These are phyloP conservation scores for Belgica antarctica DNA, from an alignment of 2,888 invertebrate genomes.

Conservation along the genomic window DNA sequence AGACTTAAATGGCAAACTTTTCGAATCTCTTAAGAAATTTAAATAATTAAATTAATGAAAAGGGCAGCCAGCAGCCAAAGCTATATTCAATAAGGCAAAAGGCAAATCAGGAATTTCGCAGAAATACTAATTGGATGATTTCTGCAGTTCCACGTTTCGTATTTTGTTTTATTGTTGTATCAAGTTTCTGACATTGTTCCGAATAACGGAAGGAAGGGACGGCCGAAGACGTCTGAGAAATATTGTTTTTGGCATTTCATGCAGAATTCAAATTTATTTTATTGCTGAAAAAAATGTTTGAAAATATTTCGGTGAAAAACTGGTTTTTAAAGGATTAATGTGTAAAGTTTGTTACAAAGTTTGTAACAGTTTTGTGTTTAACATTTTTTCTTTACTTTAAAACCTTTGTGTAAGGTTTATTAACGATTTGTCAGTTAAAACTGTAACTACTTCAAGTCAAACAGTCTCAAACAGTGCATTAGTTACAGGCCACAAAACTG, in stretches of 20 bases:
- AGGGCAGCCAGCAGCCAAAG: neutral
- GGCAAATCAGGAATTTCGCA: slow-evolving; percentile 40
- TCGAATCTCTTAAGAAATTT: slow-evolving; percentile 17
- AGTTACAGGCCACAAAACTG: too few species aligned
- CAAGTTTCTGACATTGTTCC: slow-evolving; percentile 26
- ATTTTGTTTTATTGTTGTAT: slow-evolving; percentile 24
- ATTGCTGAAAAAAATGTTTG: slow-evolving; percentile 13
- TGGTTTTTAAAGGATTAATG: neutral
- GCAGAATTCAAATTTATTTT: slow-evolving; percentile 24
- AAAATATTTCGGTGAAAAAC: neutral
- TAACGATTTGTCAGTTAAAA: too few species aligned
- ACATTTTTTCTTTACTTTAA: too few species aligned
- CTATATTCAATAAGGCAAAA: slow-evolving; percentile 28
- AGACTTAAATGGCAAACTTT: slow-evolving; percentile 18
- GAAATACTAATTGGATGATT: slow-evolving; percentile 43
- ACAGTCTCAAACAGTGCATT: too few species aligned
- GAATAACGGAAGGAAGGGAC: slow-evolving; percentile 18
- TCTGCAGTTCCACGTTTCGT: slow-evolving; percentile 11
- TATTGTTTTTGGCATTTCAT: slow-evolving; percentile 1
- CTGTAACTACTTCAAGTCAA: too few species aligned
- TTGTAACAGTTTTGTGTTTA: too few species aligned
- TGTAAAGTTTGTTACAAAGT: too few species aligned
- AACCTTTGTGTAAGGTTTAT: too few species aligned
- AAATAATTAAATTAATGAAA: slow-evolving; percentile 17
- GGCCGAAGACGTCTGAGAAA: neutral